Conservation (phyloP, 2,113 vertebrate genomes). For the Grus americana region DNA sequence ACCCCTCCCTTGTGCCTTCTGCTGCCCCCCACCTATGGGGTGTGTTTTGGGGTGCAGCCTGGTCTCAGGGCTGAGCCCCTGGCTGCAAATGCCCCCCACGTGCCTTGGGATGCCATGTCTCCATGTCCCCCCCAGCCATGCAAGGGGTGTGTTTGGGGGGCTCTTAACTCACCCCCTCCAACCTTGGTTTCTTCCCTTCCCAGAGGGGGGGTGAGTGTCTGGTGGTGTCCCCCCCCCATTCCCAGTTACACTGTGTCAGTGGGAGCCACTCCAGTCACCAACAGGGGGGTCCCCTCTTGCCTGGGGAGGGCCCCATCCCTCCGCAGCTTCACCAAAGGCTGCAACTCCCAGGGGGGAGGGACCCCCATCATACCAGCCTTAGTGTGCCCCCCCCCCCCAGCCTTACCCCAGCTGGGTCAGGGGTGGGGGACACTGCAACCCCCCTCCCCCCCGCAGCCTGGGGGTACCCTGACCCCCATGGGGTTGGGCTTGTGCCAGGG, state of each 20-base stretch:
- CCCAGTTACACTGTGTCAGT: background rate
- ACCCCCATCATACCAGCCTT: background rate
- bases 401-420: background rate
- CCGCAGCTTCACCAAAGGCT: background rate
- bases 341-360: background rate
- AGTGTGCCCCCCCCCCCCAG: background rate
- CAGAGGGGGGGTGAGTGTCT: background rate
- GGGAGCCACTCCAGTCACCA: background rate
- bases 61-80: background rate
- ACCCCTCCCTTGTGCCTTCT: background rate
- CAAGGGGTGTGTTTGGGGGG: background rate
- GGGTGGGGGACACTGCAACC: background rate
- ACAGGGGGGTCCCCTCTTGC: accelerated
- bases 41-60: background rate
- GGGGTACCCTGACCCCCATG: background rate
- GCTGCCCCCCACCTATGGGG: background rate
- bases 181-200: background rate
- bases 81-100: background rate
- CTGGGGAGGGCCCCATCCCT: background rate
- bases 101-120: slow-evolving; percentile 21
- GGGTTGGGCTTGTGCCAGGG: background rate
- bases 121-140: background rate
- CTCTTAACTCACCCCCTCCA: background rate
- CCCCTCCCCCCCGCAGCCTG: background rate
- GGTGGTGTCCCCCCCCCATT: background rate